Conservation (phyloP, 2,888 invertebrate species). For the Dendrolimus pini region DNA sequence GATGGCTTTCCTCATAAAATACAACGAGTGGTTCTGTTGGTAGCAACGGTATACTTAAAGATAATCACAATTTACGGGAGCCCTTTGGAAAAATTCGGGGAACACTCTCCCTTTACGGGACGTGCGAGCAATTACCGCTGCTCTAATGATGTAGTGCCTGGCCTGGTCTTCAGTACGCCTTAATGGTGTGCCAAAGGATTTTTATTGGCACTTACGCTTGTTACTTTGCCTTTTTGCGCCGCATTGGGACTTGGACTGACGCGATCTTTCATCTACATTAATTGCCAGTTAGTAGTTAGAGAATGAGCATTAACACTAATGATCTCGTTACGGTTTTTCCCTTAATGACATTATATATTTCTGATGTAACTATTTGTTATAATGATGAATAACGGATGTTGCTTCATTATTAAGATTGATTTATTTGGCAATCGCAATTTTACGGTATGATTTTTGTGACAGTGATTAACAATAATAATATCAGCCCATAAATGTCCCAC, state of each 20-base stretch:
- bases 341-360: background rate
- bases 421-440: no score
- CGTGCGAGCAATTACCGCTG: slow-evolving; percentile 55
- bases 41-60: slow-evolving; percentile 66
- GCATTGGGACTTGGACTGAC: slow-evolving; percentile 18
- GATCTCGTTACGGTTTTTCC: background rate
- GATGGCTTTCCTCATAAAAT: slow-evolving; percentile 74
- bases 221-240: slow-evolving; percentile 19
- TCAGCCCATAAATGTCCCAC: no score
- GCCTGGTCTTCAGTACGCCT: slow-evolving; percentile 24
- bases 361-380: background rate
- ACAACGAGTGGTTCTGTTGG: slow-evolving; percentile 65
- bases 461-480: no score
- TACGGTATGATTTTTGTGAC: no score
- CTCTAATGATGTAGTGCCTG: slow-evolving; percentile 49
- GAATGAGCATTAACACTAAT: slow-evolving; percentile 13
- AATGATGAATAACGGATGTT: slow-evolving; percentile 1
- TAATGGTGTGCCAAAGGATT: slow-evolving; percentile 38
- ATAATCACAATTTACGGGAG: slow-evolving; percentile 73
- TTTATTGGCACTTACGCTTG: slow-evolving; percentile 32
- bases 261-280: slow-evolving; percentile 19
- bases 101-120: slow-evolving; percentile 50
- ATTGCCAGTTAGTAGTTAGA: slow-evolving; percentile 24
- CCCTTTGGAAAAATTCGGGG: slow-evolving; percentile 49
- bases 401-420: no score